Evolutionary conservation across 2,888 invertebrate genomes (phyloP), one percentile per base, ranked within the genome.

Genomic region (Hirtodrosophila cameraria): DNA sequence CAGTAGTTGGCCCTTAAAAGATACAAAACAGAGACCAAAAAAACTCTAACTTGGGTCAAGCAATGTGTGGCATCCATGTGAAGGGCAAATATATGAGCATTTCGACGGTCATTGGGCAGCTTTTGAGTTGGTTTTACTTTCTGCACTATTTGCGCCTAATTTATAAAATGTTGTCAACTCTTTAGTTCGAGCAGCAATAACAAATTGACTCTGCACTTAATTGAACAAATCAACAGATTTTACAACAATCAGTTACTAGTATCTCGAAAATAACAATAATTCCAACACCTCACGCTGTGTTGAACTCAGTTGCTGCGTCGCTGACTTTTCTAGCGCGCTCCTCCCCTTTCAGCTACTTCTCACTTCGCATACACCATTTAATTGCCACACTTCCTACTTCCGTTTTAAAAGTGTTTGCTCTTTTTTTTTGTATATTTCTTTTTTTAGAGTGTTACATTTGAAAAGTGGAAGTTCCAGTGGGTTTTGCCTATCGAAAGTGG

Each of bases 81-180:
- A 81, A 84, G 85, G 68, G 68, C 74, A 83, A 52, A 63, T 33
- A 46, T 39, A 43, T 27, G 25, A 36, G 42, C 20, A 53, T 57
- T 58, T 59, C 65, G 68, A 57, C 43, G 77, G 64, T 72, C 64
- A 65, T 68, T 64, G 50, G 30, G 27, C 12, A 9, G 30, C 18
- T 46, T 66, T 62, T 58, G 36, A 28, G 12, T 30, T 35, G 18
- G 13, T 52, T 20, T 62, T 49, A 41, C 43, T 73, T 74, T 71
- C 74, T 63, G 81, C 87, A 68, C 82, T 82, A 84, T 81, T 86
- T 82, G 70, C 45, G 46, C 9, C 78, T 77, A 82, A 82, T 86
- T 86, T 64, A 18, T 41, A 61, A 41, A 49, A 41, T 35, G 48
- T 31, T 45, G 41, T 8, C 59, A 54, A 53, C 68, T 72, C 41